Evolutionary conservation across 2,888 invertebrate species (phyloP).

Genomic region (Phengaris alcon): DNA sequence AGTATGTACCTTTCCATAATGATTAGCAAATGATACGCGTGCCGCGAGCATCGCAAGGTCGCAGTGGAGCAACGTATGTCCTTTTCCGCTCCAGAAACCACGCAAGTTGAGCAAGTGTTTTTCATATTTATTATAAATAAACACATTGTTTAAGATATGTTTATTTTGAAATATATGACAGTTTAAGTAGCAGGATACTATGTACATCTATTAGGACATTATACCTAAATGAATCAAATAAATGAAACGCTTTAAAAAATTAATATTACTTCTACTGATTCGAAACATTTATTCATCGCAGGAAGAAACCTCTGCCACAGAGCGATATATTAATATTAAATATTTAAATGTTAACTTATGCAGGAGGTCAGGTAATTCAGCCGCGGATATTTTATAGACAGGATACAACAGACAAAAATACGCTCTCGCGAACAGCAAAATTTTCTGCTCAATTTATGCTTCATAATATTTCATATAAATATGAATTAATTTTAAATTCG

Average conservation of each 20-base stretch:
- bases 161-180: conserved; percentile 11
- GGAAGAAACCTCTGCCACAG: neutral
- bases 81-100: conserved; percentile 76
- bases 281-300: neutral
- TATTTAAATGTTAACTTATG: neutral
- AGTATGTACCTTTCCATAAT: conserved; percentile 25
- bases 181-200: too few species aligned
- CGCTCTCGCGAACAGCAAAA: neutral
- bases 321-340: neutral
- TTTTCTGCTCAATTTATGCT: conserved; percentile 2
- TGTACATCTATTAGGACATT: neutral
- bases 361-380: neutral
- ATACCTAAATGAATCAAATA: neutral
- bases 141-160: conserved; percentile 26
- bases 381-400: conserved; percentile 12
- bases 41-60: conserved; percentile 56
- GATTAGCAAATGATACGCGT: conserved; percentile 30
- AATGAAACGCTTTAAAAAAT: neutral
- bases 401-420: conserved; percentile 26
- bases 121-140: conserved; percentile 32
- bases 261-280: neutral
- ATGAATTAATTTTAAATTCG: conserved; percentile 9
- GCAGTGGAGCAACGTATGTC: conserved; percentile 63
- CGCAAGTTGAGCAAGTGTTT: conserved; percentile 60
- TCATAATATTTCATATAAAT: conserved; percentile 5